Percentiles rank a stretch among this genome's conserved stretches.
These are phyloP conservation scores for Bubalus kerabau DNA, from an alignment of 2,113 vertebrate species.

Conservation along the genomic window DNA sequence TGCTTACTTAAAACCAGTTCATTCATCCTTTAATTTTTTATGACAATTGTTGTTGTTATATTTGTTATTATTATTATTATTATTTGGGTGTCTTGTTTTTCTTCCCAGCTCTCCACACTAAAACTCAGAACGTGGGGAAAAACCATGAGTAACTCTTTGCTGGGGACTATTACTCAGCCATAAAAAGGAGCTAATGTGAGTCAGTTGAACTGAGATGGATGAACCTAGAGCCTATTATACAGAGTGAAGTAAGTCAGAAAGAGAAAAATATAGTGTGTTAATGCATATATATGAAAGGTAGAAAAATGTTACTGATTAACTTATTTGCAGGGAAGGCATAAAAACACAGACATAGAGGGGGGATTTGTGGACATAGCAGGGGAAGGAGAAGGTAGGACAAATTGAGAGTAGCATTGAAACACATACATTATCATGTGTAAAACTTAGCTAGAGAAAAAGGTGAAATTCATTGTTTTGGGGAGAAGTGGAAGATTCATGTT, in stretches of 20 bases:
- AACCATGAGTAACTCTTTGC: constrained; percentile 88
- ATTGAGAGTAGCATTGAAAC: not conserved
- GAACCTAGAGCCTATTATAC: not conserved
- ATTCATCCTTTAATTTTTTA: constrained; percentile 67
- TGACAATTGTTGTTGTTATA: constrained; percentile 67
- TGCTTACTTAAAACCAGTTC: constrained; percentile 71
- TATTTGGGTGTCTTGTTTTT: constrained; percentile 67
- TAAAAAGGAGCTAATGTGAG: not conserved
- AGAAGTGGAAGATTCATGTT: no score
- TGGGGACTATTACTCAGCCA: constrained; percentile 66
- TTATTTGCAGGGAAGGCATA: not conserved
- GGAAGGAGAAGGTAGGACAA: not conserved
- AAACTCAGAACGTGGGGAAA: constrained; percentile 82
- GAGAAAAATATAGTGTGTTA: not conserved
- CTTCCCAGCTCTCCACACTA: constrained; percentile 87
- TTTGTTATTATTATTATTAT: constrained; percentile 63
- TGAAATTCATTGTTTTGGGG: no score
- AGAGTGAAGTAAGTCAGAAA: not conserved
- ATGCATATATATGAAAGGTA: not conserved
- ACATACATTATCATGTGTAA: not conserved
- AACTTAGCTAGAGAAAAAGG: no score
- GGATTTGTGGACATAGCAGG: not conserved
- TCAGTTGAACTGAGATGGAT: not conserved
- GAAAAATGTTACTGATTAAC: not conserved
- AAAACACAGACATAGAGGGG: not conserved